These are phyloP conservation scores for Sebastiscus tertius DNA, from an alignment of 2,797 vertebrate species.

Conservation along the genomic window DNA sequence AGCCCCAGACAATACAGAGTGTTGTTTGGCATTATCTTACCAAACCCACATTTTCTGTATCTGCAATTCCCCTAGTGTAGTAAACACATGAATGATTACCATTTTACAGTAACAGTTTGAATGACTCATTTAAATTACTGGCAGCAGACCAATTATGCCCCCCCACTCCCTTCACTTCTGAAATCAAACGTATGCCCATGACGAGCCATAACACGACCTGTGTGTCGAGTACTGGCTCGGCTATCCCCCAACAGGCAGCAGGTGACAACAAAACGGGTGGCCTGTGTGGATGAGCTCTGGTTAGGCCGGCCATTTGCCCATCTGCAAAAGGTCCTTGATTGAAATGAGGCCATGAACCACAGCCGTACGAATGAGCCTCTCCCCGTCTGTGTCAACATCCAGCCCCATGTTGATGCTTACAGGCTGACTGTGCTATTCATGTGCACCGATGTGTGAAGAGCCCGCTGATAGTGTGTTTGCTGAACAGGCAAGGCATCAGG, in stretches of 20 bases:
- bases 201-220: constrained; percentile 36
- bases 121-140: constrained; percentile 24
- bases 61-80: neutral
- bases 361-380: constrained; percentile 64
- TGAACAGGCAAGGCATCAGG: constrained; percentile 80
- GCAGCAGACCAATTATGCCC: constrained; percentile 3
- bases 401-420: constrained; percentile 75
- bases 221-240: constrained; percentile 15
- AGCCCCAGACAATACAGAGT: neutral
- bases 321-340: constrained; percentile 76
- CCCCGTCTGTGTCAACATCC: constrained; percentile 80
- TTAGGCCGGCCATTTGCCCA: constrained; percentile 49
- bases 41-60: neutral
- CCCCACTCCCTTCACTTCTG: neutral
- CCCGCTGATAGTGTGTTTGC: constrained; percentile 83
- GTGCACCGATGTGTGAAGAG: constrained; percentile 84
- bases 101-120: constrained; percentile 10
- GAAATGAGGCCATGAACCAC: constrained; percentile 70
- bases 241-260: constrained; percentile 23
- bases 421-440: constrained; percentile 83
- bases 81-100: neutral
- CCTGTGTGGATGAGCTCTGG: neutral
- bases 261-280: constrained; percentile 35
- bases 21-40: constrained; percentile 17
- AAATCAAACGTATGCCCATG: constrained; percentile 21